Conservation (phyloP, 2,797 vertebrate species). For the Morelia viridis region DNA sequence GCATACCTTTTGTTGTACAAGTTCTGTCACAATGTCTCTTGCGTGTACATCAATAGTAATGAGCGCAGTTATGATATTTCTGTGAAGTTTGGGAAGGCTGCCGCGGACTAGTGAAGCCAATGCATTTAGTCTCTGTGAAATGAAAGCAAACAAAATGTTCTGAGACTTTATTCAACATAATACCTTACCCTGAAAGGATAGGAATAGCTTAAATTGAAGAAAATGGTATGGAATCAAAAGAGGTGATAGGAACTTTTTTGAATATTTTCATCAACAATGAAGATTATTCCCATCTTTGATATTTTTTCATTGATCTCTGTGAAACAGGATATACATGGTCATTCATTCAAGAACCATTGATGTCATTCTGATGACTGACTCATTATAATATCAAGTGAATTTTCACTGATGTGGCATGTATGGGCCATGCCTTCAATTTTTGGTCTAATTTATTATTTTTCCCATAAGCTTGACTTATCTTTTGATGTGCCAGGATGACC, state of each 20-base stretch:
- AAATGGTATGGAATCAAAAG: neutral
- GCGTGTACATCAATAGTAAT: conserved; percentile 88
- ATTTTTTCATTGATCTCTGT: neutral
- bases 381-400: too few relatives aligned
- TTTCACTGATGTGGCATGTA: too few relatives aligned
- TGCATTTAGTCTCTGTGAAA: conserved; percentile 82
- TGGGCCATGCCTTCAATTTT: too few relatives aligned
- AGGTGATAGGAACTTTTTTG: neutral
- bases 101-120: conserved; percentile 84
- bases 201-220: neutral
- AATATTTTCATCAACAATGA: neutral
- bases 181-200: neutral
- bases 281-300: neutral
- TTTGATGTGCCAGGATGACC: too few relatives aligned
- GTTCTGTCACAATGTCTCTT: conserved; percentile 85
- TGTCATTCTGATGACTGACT: neutral
- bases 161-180: neutral
- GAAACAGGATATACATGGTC: neutral
- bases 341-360: neutral
- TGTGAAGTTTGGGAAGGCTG: conserved; percentile 80
- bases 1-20: conserved; percentile 79
- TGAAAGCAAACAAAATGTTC: conserved; percentile 16
- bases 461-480: too few relatives aligned
- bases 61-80: conserved; percentile 86
- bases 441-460: too few relatives aligned